Base-by-base conservation (phyloP, 2,113 vertebrate genomes). In the Brachyhypopomus occidentalis region DNA sequence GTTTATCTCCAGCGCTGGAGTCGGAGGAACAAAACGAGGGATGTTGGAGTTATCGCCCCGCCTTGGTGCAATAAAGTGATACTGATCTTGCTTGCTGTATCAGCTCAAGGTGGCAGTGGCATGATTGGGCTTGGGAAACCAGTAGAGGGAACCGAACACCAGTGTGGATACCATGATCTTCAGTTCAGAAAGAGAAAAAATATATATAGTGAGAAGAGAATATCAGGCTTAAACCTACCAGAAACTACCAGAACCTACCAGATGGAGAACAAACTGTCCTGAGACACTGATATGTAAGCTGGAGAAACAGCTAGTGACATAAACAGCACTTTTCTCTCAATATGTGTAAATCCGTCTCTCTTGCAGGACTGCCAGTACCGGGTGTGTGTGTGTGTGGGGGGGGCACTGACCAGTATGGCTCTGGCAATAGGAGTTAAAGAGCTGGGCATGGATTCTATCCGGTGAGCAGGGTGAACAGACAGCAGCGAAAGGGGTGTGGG, bases 361-460 rank as follows among this genome's bases (percentile, higher is more conserved):
- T n/a, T 22, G 5, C 58, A 5, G n/a, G 5, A 23, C 36, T 41
- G 34, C 7, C 38, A 55, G 56, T 59, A 34, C 27, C 52, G 48
- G 59, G 25, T 11, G 66, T 38, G 72, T 30, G 30, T 30, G 30
- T 30, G 30, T 30, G 30, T 30, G 30, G 1, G 30, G 1, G 30
- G 1, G 30, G 55, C 27, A 69, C 72, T 79, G 23, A 58, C n/a
- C 36, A 36, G 70, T 67, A 45, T 62, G 38, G 55, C 55, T 63
- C 34, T 79, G 62, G 59, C 82, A 84, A 71, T 23, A n/a, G 73
- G 55, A 52, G 22, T 34, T 73, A 69, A 78, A 66, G 78, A 74
- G 71, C 73, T 38, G 34, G 34, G 25, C 77, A 70, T 72, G 14
- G n/a, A 73, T 58, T 41, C 45, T 72, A 60, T 80, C n/a, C 72